These are phyloP conservation scores for Cercocebus atys DNA, from an alignment of 2,113 vertebrate genomes.

Conservation along the genomic window DNA sequence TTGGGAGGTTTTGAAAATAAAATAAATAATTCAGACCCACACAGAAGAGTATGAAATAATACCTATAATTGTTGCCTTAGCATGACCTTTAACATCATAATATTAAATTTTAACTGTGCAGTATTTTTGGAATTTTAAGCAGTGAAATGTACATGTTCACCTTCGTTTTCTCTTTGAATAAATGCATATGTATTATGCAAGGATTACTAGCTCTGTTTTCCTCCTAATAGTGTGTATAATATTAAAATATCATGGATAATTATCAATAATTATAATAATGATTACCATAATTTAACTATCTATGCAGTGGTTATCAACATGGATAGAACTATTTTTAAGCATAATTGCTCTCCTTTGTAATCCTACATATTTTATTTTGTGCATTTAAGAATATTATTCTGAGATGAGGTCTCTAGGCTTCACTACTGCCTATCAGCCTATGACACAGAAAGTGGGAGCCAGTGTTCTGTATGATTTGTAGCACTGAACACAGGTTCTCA, in stretches of 20 bases:
- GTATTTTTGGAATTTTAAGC: neutral
- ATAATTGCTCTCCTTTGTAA: neutral
- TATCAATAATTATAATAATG: neutral
- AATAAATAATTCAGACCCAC: neutral
- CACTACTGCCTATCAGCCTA: neutral
- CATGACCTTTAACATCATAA: neutral
- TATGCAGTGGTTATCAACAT: neutral
- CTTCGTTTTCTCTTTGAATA: neutral
- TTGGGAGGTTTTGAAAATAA: neutral
- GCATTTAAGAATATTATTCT: neutral
- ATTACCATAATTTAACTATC: neutral
- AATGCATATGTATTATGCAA: neutral
- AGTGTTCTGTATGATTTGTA: neutral
- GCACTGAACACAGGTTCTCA: neutral
- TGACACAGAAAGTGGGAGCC: neutral
- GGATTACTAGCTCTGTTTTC: neutral
- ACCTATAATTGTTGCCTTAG: neutral
- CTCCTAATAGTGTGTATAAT: neutral
- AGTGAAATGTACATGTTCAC: neutral
- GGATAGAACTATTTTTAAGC: neutral
- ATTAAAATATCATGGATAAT: neutral
- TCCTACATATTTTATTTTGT: neutral
- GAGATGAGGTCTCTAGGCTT: fast-evolving
- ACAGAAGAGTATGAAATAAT: neutral
- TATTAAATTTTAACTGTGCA: neutral